phyloP scores from a whole-genome alignment of 2,113 vertebrate species.

The Chrysochloris asiatica region DNA sequence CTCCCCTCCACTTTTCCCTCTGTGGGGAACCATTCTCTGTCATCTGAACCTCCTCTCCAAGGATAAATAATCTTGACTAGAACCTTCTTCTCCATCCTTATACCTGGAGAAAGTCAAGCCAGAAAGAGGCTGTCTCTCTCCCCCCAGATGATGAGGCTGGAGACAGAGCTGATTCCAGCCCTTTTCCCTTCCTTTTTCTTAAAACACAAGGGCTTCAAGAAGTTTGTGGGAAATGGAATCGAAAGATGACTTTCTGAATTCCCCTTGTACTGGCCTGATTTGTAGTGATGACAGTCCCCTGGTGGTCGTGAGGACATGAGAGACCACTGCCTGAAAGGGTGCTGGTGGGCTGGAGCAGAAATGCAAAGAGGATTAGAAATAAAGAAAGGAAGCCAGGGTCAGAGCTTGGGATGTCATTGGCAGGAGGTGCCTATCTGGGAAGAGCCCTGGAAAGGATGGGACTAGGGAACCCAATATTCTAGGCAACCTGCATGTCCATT shows the following conservation, averaged over 20 bases:
- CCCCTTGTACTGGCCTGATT: too few relatives aligned
- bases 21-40: neutral
- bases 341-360: neutral
- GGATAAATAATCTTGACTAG: neutral
- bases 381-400: neutral
- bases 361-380: neutral
- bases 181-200: neutral
- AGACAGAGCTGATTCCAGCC: rapidly evolving
- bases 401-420: rapidly evolving
- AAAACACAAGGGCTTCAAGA: too few relatives aligned
- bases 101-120: neutral
- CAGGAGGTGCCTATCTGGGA: neutral
- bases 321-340: neutral
- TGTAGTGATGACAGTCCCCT: too few relatives aligned
- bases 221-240: too few relatives aligned
- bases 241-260: too few relatives aligned
- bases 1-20: neutral
- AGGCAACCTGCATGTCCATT: rapidly evolving
- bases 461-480: rapidly evolving
- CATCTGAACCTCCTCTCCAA: neutral
- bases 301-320: rapidly evolving
- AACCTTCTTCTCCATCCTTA: too few relatives aligned
- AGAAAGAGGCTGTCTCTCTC: neutral
- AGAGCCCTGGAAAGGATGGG: neutral
- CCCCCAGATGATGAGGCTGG: neutral